Evolutionary conservation across 1,140 invertebrate species (phyloP), one percentile per base, ranked within the genome.

Genomic region (Battus philenor): DNA sequence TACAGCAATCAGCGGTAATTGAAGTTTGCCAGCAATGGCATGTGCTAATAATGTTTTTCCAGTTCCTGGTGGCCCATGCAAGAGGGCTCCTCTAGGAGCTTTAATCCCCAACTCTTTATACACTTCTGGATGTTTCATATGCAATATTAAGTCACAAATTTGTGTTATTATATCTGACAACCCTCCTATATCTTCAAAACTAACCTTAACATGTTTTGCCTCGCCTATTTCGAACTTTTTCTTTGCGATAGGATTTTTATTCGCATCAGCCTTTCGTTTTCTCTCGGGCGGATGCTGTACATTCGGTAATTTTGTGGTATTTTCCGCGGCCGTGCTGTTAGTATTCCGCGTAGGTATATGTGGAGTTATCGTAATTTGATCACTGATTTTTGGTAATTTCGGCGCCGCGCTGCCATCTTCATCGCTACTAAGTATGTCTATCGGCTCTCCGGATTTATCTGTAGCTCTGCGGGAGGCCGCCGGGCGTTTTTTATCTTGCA

Each of bases 61-160:
- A 86, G 94, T 96, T 0, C 97, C 97, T 12, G 96, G 94, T 5
- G 97, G 97, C 0, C 97, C 97, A 85, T 97, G 94, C 30, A 98
- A 85, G 10, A 97, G 84, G 70, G 97, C 91, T 24, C 97, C 95
- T 69, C 92, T 88, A 0, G 95, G 94, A 17, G 95, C 91, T 44
- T 91, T 91, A 50, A 97, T 90, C 5, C 95, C 95, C 27, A 97
- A 80, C 48, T 91, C 88, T 50, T 88, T 87, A 69, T 94, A 97
- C 1, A 97, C 88, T 69, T 96, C 93, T 2, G 95, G 94, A 71
- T 95, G 93, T 59, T 91, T 93, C 63, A 97, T 90, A 66, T 97
- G 95, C 11, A 94, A 86, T 2, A 97, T 75, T 30, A 97, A 81
- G 59, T 94, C 92, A 68, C 91, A 93, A 0, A 97, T 88, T 63